phyloP scores from a whole-genome alignment of 2,797 vertebrate species.

The Gobio occitaniae region DNA sequence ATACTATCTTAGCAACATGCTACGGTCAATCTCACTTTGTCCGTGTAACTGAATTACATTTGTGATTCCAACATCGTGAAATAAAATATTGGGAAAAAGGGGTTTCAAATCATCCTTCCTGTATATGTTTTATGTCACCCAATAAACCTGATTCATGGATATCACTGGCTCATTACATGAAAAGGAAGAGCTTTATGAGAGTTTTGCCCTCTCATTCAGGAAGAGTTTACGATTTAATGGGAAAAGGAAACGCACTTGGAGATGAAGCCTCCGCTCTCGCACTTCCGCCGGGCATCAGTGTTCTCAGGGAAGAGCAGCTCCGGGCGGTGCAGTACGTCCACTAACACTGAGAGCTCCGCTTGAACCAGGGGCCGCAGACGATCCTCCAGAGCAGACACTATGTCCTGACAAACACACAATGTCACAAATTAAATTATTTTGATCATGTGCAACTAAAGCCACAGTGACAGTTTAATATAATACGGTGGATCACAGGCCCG shows the following conservation, averaged over 20 bases:
- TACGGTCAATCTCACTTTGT: neutral
- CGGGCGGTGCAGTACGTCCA: conserved; percentile 95
- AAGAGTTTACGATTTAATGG: neutral
- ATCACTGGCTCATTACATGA: neutral
- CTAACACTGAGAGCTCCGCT: conserved; percentile 94
- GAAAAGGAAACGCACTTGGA: conserved; percentile 86
- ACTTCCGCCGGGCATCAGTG: conserved; percentile 94
- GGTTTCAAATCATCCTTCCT: neutral
- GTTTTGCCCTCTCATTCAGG: neutral
- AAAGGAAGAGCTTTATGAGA: neutral
- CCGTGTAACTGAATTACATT: neutral
- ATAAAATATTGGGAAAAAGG: neutral
- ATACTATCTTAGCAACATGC: no score
- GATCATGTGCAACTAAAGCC: neutral
- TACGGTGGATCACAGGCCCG: neutral
- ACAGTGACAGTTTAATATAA: neutral
- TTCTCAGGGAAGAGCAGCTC: conserved; percentile 98
- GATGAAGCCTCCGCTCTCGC: conserved; percentile 97
- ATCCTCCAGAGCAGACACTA: conserved; percentile 95
- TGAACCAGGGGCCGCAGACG: conserved; percentile 94
- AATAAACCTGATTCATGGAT: neutral
- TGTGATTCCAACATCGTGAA: neutral
- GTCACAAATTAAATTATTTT: neutral
- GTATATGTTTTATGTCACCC: neutral
- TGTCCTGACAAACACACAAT: conserved; percentile 81